A percentile compares a stretch with the other conserved stretches of the same genome.
These are phyloP conservation scores for Pegea sp. DNA, from an alignment of 23 tunicate species.

Conservation along the genomic window DNA sequence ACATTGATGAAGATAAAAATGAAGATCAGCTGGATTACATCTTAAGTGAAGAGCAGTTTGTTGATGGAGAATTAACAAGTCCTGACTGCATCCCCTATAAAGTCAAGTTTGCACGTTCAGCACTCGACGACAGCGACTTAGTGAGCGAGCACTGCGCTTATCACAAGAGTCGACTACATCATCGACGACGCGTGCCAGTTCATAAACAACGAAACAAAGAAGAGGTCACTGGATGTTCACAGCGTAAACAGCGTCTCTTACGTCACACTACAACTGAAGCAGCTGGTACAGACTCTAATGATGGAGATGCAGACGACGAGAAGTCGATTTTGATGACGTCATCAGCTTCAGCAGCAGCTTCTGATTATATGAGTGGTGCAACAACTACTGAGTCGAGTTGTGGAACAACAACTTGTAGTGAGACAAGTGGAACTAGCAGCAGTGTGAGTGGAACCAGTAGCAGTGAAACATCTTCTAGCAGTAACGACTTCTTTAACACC, in stretches of 20 bases:
- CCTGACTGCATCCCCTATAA: conserved; percentile 28
- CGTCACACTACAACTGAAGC: conserved; percentile 33
- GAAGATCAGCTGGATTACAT: background rate
- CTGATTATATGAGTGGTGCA: conserved; percentile 9
- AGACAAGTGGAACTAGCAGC: conserved; percentile 54
- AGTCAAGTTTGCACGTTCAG: conserved; percentile 24
- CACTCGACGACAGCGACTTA: conserved; percentile 25
- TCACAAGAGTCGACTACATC: conserved; percentile 32
- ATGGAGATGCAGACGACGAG: conserved; percentile 89
- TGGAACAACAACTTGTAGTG: conserved; percentile 76
- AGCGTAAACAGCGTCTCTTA: background rate
- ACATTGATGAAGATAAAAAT: conserved; percentile 7
- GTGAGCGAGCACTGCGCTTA: conserved; percentile 56
- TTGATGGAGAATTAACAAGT: conserved; percentile 62
- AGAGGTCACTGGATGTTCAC: background rate
- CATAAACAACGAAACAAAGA: background rate
- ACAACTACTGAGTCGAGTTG: conserved; percentile 59
- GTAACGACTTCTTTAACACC: conserved; percentile 26
- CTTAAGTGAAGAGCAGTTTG: conserved; percentile 74
- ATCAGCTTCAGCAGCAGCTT: background rate
- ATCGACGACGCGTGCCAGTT: conserved; percentile 11
- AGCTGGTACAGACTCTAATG: conserved; percentile 14
- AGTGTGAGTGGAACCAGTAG: conserved; percentile 60
- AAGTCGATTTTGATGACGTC: conserved; percentile 26
- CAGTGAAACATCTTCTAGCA: conserved; percentile 49